A percentile compares a stretch with the other conserved stretches of the same genome.
Evolutionary conservation across 2,797 vertebrate species (phyloP).

Genomic region (Remorina albescens): DNA sequence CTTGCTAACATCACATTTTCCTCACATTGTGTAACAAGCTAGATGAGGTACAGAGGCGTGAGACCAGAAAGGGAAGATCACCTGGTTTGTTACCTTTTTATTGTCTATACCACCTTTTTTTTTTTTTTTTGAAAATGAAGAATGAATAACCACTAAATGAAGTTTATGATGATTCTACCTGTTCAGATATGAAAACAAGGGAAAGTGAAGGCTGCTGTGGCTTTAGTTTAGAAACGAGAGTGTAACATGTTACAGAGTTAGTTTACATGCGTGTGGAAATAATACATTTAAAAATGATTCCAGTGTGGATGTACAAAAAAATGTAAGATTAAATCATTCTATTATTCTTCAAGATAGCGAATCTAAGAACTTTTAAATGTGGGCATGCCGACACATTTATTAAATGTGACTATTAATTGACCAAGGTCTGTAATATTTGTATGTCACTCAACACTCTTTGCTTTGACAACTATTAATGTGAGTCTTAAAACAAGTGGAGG

Average conservation of each 20-base stretch:
- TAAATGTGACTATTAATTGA: constrained; percentile 81
- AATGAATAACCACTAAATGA: constrained; percentile 89
- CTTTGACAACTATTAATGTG: constrained; percentile 66
- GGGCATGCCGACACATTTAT: constrained; percentile 82
- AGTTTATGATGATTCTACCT: constrained; percentile 75
- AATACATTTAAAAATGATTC: constrained; percentile 72
- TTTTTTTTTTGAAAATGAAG: constrained; percentile 63
- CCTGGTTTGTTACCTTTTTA: constrained; percentile 57
- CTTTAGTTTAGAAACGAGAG: constrained; percentile 68
- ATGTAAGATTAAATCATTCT: constrained; percentile 70
- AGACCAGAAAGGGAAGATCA: constrained; percentile 57
- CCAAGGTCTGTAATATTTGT: constrained; percentile 79
- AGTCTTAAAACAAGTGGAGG: constrained; percentile 50
- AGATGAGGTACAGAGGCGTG: constrained; percentile 31
- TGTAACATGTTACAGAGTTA: constrained; percentile 69
- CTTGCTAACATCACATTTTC: constrained; percentile 65
- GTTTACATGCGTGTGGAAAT: constrained; percentile 76
- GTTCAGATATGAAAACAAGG: constrained; percentile 59
- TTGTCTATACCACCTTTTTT: constrained; percentile 40
- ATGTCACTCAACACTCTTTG: constrained; percentile 69
- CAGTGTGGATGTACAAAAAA: constrained; percentile 69
- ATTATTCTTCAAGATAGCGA: constrained; percentile 75
- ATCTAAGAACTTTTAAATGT: constrained; percentile 78
- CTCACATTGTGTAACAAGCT: constrained; percentile 57
- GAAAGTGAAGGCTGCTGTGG: constrained; percentile 63